Conservation (phyloP, 2,113 vertebrate species). For the Collichthys lucidus region DNA sequence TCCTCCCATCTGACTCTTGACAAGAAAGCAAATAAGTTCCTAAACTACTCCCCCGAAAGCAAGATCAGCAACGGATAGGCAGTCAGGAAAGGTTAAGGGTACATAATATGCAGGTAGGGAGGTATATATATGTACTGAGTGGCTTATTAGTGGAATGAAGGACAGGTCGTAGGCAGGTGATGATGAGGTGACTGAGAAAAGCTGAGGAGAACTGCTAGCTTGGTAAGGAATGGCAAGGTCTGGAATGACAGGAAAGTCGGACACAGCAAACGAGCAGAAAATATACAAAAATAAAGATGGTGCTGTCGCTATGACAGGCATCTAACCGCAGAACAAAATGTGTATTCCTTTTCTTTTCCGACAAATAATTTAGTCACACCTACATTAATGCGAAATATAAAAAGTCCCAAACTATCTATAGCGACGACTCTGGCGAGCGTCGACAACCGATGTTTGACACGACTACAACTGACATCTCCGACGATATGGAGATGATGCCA, state of each 20-base stretch:
- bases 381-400: neutral
- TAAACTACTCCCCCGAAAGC: neutral
- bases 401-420: neutral
- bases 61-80: neutral
- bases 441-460: neutral
- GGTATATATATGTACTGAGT: neutral
- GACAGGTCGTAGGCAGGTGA: neutral
- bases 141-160: constrained; percentile 4
- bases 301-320: neutral
- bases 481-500: neutral
- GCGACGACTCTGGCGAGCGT: no score
- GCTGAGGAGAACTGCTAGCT: neutral
- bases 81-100: neutral
- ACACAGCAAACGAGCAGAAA: neutral
- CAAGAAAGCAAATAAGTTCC: constrained; percentile 6
- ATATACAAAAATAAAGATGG: neutral
- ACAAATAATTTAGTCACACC: neutral
- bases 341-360: neutral
- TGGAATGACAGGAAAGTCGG: neutral
- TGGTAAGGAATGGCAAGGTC: neutral
- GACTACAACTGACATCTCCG: neutral
- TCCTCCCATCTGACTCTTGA: neutral
- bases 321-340: neutral
- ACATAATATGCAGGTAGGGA: neutral
- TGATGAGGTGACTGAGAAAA: neutral